Conservation (phyloP, 2,113 vertebrate genomes). For the Melanotaenia duboulayi region DNA sequence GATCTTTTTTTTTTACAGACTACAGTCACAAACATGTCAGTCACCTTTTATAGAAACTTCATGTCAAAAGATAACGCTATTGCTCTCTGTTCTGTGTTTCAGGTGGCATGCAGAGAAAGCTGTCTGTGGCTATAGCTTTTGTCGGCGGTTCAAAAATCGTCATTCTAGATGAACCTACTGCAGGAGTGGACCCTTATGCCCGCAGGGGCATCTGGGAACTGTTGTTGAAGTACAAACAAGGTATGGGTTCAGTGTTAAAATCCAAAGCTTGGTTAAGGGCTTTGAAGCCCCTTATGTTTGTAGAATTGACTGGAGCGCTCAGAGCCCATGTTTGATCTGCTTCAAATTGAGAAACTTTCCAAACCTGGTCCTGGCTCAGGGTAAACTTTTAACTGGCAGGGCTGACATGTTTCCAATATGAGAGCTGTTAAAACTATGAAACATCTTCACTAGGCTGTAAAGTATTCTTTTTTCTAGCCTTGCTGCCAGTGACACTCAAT, state of each 20-base stretch:
- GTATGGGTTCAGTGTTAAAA: conserved; percentile 72
- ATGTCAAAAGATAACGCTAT: too few species aligned
- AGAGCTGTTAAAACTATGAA: conserved; percentile 38
- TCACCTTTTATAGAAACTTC: not conserved
- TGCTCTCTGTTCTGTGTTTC: conserved; percentile 14
- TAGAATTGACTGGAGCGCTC: conserved; percentile 6
- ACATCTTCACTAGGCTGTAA: not conserved
- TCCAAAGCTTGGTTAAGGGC: not conserved
- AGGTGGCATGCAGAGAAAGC: conserved; percentile 99
- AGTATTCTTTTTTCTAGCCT: conserved; percentile 15
- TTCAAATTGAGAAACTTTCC: conserved; percentile 32
- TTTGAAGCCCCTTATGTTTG: conserved; percentile 33
- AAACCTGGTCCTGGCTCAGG: conserved; percentile 18
- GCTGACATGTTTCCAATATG: conserved; percentile 6
- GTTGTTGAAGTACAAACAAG: conserved; percentile 94
- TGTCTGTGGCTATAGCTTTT: conserved; percentile 96
- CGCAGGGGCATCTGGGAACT: conserved; percentile 98
- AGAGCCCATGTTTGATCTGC: conserved; percentile 23
- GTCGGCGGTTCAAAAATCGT: conserved; percentile 96
- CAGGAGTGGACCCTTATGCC: conserved; percentile 97
- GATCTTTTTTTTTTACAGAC: not conserved
- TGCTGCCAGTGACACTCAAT: conserved; percentile 37
- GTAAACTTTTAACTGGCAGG: conserved; percentile 36
- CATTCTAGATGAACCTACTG: conserved; percentile 96
- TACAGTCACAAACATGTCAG: not conserved